Evolutionary conservation across 92 coral and sea anemone species (phyloP).

Genomic region (Parazoanthus swiftii): DNA sequence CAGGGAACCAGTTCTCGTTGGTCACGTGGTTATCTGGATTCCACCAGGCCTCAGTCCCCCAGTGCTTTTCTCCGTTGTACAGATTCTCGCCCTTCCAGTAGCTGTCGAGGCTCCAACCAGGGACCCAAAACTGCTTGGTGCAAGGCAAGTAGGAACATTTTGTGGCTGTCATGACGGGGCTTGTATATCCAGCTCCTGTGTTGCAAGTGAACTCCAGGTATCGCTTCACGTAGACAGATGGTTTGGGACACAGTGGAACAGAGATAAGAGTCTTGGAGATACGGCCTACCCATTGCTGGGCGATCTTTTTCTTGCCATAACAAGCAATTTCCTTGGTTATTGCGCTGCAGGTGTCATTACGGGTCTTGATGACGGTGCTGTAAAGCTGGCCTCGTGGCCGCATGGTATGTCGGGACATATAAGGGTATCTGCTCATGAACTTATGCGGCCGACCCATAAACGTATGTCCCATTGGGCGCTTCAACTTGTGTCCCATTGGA

Average conservation of each 20-base stretch:
- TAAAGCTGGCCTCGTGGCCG: slow-evolving; percentile 45
- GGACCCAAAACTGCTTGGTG: slow-evolving; percentile 44
- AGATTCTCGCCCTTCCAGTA: slow-evolving; percentile 48
- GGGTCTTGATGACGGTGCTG: slow-evolving; percentile 48
- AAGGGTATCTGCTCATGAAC: background rate
- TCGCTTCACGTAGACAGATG: slow-evolving; percentile 29
- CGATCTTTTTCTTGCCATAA: slow-evolving; percentile 44
- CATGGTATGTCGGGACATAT: background rate
- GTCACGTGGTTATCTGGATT: slow-evolving; percentile 21
- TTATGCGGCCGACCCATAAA: slow-evolving; percentile 32
- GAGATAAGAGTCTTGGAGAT: slow-evolving; percentile 52
- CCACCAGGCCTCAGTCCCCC: slow-evolving; percentile 62
- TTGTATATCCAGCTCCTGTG: slow-evolving; percentile 45
- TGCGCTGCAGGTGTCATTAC: slow-evolving; percentile 52
- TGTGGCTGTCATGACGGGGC: slow-evolving; percentile 39
- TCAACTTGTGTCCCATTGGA: background rate
- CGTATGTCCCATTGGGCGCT: background rate
- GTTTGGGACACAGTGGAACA: slow-evolving; percentile 52
- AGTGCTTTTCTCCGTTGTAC: slow-evolving; percentile 38
- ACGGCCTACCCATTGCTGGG: slow-evolving; percentile 38
- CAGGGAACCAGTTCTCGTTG: slow-evolving; percentile 47
- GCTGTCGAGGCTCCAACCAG: slow-evolving; percentile 42
- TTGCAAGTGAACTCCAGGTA: slow-evolving; percentile 50
- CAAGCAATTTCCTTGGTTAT: slow-evolving; percentile 50
- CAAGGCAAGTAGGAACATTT: slow-evolving; percentile 57